Conservation (phyloP, 2,888 invertebrate species). For the Ceraclea dissimilis region DNA sequence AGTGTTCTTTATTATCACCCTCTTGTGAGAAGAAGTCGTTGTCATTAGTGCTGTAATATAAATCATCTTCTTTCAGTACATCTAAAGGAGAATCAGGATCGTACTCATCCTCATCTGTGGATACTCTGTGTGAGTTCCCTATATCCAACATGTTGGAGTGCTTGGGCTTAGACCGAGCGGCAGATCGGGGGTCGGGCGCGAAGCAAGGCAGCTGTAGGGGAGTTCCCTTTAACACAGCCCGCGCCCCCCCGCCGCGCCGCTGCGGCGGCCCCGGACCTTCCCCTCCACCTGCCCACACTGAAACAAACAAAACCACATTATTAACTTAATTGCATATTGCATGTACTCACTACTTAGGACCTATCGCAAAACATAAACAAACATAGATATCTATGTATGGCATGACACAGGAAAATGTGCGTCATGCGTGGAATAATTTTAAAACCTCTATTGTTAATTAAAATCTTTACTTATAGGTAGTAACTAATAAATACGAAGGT, state of each 20-base stretch:
- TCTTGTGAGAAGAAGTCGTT: conserved; percentile 8
- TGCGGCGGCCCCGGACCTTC: conserved; percentile 29
- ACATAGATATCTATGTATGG: too few relatives aligned
- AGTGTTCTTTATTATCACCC: conserved; percentile 10
- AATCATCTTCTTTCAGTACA: conserved; percentile 16
- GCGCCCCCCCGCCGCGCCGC: conserved; percentile 9
- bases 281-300: conserved; percentile 33
- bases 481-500: too few relatives aligned
- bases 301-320: conserved; percentile 4
- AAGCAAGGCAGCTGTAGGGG: conserved; percentile 20
- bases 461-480: too few relatives aligned
- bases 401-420: too few relatives aligned
- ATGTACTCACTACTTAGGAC: too few relatives aligned
- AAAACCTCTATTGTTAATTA: too few relatives aligned
- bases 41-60: conserved; percentile 14
- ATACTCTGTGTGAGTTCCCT: background rate
- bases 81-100: background rate
- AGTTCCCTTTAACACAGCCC: conserved; percentile 17
- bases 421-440: too few relatives aligned
- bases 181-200: conserved; percentile 22
- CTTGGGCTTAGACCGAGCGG: conserved; percentile 9
- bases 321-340: too few relatives aligned
- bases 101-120: background rate
- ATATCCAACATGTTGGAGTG: conserved; percentile 18
- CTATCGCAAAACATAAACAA: too few relatives aligned